Conservation (phyloP, 2,888 invertebrate species). For the Hydrotaea cyrtoneurina region DNA sequence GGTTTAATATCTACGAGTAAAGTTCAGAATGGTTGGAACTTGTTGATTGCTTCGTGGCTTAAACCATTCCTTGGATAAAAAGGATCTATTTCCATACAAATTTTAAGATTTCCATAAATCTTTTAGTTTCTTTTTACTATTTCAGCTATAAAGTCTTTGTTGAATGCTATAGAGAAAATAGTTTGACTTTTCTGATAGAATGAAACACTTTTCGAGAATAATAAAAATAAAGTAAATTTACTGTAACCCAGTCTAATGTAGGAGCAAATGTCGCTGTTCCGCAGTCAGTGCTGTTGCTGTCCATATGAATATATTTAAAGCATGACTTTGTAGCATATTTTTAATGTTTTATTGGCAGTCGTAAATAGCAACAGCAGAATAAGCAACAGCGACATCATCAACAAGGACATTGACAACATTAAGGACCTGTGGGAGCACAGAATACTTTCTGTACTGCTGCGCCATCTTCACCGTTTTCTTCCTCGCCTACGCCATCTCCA, state of each 20-base stretch:
- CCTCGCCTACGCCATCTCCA: neutral
- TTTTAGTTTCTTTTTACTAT: too few species aligned
- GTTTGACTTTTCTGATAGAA: too few species aligned
- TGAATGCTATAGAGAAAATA: too few species aligned
- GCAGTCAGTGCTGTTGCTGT: neutral
- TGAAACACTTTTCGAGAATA: too few species aligned
- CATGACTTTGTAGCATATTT: constrained; percentile 24
- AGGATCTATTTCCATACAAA: too few species aligned
- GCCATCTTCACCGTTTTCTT: neutral
- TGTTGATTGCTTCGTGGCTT: too few species aligned
- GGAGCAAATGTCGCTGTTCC: neutral
- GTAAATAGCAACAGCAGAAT: constrained; percentile 19
- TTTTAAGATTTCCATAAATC: too few species aligned
- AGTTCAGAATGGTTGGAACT: too few species aligned
- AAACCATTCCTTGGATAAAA: too few species aligned
- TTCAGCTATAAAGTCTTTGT: too few species aligned
- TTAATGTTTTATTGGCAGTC: constrained; percentile 72
- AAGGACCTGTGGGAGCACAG: constrained; percentile 41
- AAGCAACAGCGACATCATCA: constrained; percentile 29
- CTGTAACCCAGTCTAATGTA: neutral
- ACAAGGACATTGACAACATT: neutral
- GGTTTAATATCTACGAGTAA: too few species aligned
- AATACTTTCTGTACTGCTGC: constrained; percentile 21
- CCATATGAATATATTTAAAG: neutral
- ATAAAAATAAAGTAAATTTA: too few species aligned